phyloP scores from a whole-genome alignment of 2,113 vertebrate species.

The Corythoichthys intestinalis region DNA sequence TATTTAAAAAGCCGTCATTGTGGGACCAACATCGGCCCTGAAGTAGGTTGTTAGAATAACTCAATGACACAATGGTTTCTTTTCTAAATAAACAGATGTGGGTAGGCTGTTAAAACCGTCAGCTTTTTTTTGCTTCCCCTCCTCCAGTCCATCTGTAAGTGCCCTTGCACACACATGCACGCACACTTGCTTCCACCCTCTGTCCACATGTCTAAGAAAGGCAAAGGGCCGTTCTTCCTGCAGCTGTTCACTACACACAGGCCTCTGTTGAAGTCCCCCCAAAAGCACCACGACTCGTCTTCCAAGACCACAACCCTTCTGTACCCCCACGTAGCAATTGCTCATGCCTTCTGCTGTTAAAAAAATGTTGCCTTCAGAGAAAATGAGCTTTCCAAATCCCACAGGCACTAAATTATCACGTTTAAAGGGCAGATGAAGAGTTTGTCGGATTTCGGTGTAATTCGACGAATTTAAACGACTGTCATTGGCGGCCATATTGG shows the following conservation, averaged over 20 bases:
- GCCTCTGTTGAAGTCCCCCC: constrained; percentile 70
- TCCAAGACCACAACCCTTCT: constrained; percentile 68
- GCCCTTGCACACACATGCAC: constrained; percentile 7
- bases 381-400: constrained; percentile 76
- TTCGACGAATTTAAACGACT: no score
- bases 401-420: constrained; percentile 74
- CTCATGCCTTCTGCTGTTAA: constrained; percentile 23
- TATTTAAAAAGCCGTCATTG: constrained; percentile 76
- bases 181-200: constrained; percentile 19
- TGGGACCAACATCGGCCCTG: constrained; percentile 70
- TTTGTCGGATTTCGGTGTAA: no score
- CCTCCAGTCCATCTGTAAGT: constrained; percentile 62
- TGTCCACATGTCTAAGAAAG: constrained; percentile 65
- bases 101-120: constrained; percentile 72
- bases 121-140: constrained; percentile 46
- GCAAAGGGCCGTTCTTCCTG: constrained; percentile 51
- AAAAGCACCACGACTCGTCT: constrained; percentile 76
- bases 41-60: constrained; percentile 78
- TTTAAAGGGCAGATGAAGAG: constrained; percentile 10
- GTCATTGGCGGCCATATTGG: no score
- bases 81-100: constrained; percentile 87
- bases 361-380: constrained; percentile 75
- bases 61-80: constrained; percentile 82
- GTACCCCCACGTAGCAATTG: background rate
- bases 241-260: constrained; percentile 72